A percentile compares a stretch with the other conserved stretches of the same genome.
Conservation (phyloP, 2,888 invertebrate species). For the Hyposoter didymator region DNA sequence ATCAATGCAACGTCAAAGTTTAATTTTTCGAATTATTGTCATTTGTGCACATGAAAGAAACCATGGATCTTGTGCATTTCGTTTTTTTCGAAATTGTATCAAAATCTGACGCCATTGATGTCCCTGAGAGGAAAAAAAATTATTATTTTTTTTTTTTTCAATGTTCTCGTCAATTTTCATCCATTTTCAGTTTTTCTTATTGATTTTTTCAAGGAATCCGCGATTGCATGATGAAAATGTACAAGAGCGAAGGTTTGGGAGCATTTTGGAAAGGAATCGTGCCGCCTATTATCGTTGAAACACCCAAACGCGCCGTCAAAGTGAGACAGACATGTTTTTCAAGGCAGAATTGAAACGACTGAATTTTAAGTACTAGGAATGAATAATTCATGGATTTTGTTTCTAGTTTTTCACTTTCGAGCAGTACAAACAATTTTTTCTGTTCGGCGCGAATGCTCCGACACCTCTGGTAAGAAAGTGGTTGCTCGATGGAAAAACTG, state of each 20-base stretch:
- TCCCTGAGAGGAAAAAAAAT: too few species aligned
- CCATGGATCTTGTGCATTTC: too few species aligned
- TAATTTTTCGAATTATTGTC: neutral
- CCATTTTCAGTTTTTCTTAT: neutral
- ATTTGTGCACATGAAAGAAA: too few species aligned
- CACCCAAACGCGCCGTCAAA: slow-evolving; percentile 97
- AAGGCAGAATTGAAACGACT: slow-evolving; percentile 12
- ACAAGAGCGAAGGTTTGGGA: slow-evolving; percentile 91
- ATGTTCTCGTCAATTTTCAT: neutral
- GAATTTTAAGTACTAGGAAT: neutral
- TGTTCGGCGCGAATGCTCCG: slow-evolving; percentile 90
- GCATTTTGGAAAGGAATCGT: slow-evolving; percentile 97
- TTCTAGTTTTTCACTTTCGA: slow-evolving; percentile 95
- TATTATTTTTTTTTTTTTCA: neutral
- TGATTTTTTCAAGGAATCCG: slow-evolving; percentile 89
- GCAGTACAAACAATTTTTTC: slow-evolving; percentile 94
- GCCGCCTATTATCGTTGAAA: slow-evolving; percentile 97
- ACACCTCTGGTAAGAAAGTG: slow-evolving; percentile 89
- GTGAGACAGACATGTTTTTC: slow-evolving; percentile 79
- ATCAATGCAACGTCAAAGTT: neutral
- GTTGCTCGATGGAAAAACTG: neutral
- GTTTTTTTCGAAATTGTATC: too few species aligned
- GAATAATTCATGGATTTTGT: slow-evolving; percentile 51
- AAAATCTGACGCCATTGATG: too few species aligned
- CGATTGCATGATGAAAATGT: slow-evolving; percentile 96